phyloP scores from a whole-genome alignment of 2,113 vertebrate species.

The Tylochromis polylepis region DNA sequence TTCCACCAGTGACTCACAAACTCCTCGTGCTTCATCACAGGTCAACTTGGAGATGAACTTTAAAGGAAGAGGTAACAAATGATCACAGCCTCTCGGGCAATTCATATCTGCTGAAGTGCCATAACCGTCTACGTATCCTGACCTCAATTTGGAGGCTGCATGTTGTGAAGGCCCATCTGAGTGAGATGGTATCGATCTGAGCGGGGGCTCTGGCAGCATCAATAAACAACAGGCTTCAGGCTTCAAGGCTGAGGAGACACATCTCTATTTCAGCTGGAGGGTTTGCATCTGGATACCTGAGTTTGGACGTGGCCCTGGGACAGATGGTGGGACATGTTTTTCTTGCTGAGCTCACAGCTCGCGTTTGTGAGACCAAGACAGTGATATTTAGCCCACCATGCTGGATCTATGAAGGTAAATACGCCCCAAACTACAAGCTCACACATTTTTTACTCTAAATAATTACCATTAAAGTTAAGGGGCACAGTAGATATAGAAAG shows the following conservation, averaged over 20 bases:
- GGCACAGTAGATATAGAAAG: constrained; percentile 27
- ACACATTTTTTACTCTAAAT: constrained; percentile 16
- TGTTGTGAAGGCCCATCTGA: constrained; percentile 59
- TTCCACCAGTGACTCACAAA: constrained; percentile 11
- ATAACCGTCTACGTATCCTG: constrained; percentile 63
- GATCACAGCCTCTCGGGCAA: constrained; percentile 18
- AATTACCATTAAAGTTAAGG: constrained; percentile 37
- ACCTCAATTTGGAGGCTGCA: constrained; percentile 65
- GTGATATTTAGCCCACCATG: background rate
- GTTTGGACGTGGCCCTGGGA: constrained; percentile 29
- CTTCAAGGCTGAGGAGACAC: constrained; percentile 68
- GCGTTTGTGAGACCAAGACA: background rate
- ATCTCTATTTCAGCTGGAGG: constrained; percentile 58
- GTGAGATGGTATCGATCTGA: constrained; percentile 67
- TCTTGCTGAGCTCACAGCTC: background rate
- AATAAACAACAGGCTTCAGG: constrained; percentile 68
- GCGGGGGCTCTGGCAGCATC: constrained; percentile 54
- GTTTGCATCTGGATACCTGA: constrained; percentile 50
- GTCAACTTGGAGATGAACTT: constrained; percentile 61
- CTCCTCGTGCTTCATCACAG: constrained; percentile 55
- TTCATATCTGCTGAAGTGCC: constrained; percentile 49
- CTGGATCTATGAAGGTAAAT: constrained; percentile 22
- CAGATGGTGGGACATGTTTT: constrained; percentile 18
- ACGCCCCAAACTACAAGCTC: background rate
- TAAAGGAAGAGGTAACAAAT: constrained; percentile 60